Percentiles rank a stretch among this genome's conserved stretches.
phyloP scores from a whole-genome alignment of 2,797 vertebrate species.

The Trachurus trachurus region DNA sequence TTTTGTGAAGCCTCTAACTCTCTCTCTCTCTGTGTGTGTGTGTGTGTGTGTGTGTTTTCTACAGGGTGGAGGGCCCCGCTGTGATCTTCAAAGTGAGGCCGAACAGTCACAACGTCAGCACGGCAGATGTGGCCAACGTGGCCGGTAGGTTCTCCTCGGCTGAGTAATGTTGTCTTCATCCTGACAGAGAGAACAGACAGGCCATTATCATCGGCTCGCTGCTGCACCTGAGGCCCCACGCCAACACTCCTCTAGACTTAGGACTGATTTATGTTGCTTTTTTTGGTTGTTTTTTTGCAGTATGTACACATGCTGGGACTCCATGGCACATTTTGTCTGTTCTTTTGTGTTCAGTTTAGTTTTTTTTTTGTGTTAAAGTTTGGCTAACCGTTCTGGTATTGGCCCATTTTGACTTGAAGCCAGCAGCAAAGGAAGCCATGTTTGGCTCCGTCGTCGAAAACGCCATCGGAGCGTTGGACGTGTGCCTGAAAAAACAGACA shows the following conservation, averaged over 20 bases:
- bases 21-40: constrained; percentile 46
- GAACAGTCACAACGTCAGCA: constrained; percentile 89
- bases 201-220: constrained; percentile 45
- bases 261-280: constrained; percentile 10
- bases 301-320: not conserved
- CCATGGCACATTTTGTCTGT: not conserved
- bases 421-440: constrained; percentile 11
- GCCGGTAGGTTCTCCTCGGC: constrained; percentile 86
- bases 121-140: constrained; percentile 86
- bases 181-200: constrained; percentile 46
- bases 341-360: constrained; percentile 4
- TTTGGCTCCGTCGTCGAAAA: constrained; percentile 25
- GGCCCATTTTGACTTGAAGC: constrained; percentile 16
- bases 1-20: constrained; percentile 42
- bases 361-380: not conserved
- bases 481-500: constrained; percentile 9
- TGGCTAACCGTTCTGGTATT: constrained; percentile 1
- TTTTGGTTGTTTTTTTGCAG: not conserved
- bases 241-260: constrained; percentile 28
- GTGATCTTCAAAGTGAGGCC: constrained; percentile 93
- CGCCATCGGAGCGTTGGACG: constrained; percentile 10
- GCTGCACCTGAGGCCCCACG: constrained; percentile 64
- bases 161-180: constrained; percentile 44
- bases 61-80: constrained; percentile 92
- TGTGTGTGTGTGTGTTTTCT: constrained; percentile 69